Base-by-base conservation (phyloP, 2,113 vertebrate species). In the Sarotherodon lohbergeri region DNA sequence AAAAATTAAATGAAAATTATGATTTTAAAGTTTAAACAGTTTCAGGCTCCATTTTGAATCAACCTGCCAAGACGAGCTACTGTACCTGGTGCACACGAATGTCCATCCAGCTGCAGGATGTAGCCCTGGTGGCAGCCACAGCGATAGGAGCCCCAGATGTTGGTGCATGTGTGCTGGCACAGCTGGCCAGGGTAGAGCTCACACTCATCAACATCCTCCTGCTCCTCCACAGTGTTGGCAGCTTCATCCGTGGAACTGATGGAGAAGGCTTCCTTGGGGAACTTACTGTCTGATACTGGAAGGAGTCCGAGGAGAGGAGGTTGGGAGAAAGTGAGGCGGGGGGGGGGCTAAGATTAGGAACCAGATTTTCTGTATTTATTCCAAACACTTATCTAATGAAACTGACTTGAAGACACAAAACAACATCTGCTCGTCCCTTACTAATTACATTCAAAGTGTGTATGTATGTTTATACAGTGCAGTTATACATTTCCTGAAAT, bases 101-200 rank as follows among this genome's bases (percentile, higher is more conserved):
- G 97, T n/a, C 96, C 96, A 9, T 99, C 98, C 0, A 89, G 96
- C 92, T 97, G 97, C 89, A 99, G 95, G 2, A 73, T 85, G 93
- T 97, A 98, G 57, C 97, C 97, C 0, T 96, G 97, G 83, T 97
- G 97, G 81, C 98, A 99, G 2, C 95, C 96, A 19, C 98, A 99
- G 91, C 71, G 96, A 91, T 98, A 98, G 11, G 98, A 98, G 66
- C 97, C 97, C 90, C 95, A 95, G 0, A 96, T 97, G 91, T 98
- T 98, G 95, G 97, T 95, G 89, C 96, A 97, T 2, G 82, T 92
- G 87, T 97, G 96, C 57, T 96, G 94, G 89, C 98, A 99, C 86
- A 98, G 96, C 57, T 97, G 97, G 12, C 96, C 97, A 0, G 91
- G 94, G 1, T 97, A 95, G 9, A 96, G 85, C 61, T 96, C 95